Evolutionary conservation across 2,888 invertebrate genomes (phyloP), one percentile per base, ranked within the genome.

Genomic region (Cryptosula pallasiana): DNA sequence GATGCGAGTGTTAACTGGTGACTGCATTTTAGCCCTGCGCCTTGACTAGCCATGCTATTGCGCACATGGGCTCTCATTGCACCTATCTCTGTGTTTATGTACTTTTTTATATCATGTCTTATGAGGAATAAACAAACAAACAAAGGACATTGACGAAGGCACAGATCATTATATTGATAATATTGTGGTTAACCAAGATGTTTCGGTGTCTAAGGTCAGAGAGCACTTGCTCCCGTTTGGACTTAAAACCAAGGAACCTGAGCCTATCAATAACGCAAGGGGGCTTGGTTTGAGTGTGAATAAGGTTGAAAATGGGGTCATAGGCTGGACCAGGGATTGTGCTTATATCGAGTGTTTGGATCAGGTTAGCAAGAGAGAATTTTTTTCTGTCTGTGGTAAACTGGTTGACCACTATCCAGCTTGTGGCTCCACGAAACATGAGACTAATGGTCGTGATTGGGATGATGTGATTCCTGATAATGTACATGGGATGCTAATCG

Each of bases 381-480:
- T 57, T 9, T 57, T 57, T 25, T 57, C 57, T 57, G 5, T 57
- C 13, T 57, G 57, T 57, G 57, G 57, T 9, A 57, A 25, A 23
- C 25, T 57, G 5, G 25, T 25, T 5, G 25, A 25, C 57, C 57
- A 57, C 57, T 57, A 57, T 25, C 57, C 57, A 23, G 57, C 25
- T 5, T 57, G 57, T 25, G n/a, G 57, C 25, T 57, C 5, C 25
- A 57, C n/a, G 25, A 57, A 57, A 23, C 5, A 23, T 16, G 25
- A 25, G 5, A 57, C 13, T 25, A 16, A 57, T 57, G 57, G n/a
- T 57, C n/a, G 57, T 57, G 57, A 23, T 57, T 57, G 57, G 57
- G 57, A 57, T 57, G 57, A 25, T 9, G 5, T 23, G n/a, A 25
- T 25, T 25, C 20, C 57, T 16, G n/a, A 57, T 5, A 13, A 5